Percentiles rank a stretch among this genome's conserved stretches.
Conservation (phyloP, 2,113 vertebrate species). For the Gobiocypris rarus region DNA sequence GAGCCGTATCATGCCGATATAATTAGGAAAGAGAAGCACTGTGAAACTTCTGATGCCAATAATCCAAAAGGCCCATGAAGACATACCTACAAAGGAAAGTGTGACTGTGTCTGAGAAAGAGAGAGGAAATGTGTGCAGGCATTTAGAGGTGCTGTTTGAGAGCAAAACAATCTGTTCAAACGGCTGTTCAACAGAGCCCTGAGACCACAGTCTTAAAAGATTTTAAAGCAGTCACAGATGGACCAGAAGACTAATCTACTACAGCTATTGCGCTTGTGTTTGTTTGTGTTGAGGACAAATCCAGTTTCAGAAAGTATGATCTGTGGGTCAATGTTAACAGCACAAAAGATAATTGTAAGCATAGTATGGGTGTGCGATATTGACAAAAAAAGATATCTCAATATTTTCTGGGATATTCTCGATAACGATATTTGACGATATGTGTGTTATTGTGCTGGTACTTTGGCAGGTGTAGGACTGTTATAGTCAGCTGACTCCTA, state of each 20-base stretch:
- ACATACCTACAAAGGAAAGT: neutral
- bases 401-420: too few species aligned
- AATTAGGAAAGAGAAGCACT: neutral
- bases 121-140: neutral
- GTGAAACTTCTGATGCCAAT: conserved; percentile 15
- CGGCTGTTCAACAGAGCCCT: conserved; percentile 25
- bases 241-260: conserved; percentile 29
- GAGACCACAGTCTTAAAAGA: neutral
- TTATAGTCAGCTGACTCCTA: too few species aligned
- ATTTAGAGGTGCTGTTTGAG: conserved; percentile 34
- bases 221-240: conserved; percentile 20
- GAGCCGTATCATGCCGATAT: neutral
- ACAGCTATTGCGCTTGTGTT: neutral
- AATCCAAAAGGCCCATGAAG: neutral
- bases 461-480: too few species aligned
- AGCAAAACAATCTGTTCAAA: conserved; percentile 53
- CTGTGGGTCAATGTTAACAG: neutral
- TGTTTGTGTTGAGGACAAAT: conserved; percentile 10
- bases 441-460: too few species aligned
- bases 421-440: too few species aligned
- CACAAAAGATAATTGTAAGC: neutral
- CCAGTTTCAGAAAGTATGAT: neutral
- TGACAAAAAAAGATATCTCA: too few species aligned
- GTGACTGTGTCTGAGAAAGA: neutral
- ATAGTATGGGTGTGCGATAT: too few species aligned